Evolutionary conservation across 2,888 invertebrate genomes (phyloP).

Genomic region (Pollenia angustigena): DNA sequence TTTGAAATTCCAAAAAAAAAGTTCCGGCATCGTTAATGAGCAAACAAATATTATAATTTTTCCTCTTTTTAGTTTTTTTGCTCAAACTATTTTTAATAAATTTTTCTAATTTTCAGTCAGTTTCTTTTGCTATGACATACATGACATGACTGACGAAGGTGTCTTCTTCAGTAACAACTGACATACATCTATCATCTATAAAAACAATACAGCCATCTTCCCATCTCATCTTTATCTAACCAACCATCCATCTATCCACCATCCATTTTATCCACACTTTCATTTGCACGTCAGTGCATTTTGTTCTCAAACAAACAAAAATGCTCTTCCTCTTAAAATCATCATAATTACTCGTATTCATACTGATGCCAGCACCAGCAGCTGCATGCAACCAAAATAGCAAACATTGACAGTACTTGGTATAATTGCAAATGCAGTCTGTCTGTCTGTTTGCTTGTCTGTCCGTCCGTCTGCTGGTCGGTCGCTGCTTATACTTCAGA

Average conservation of each 20-base stretch:
- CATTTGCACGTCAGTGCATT: constrained; percentile 25
- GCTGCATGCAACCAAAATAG: constrained; percentile 45
- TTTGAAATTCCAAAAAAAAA: too few species aligned
- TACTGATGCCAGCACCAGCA: constrained; percentile 30
- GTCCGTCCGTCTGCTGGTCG: not conserved
- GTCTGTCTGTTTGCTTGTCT: too few species aligned
- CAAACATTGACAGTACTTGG: constrained; percentile 50
- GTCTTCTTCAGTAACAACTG: not conserved
- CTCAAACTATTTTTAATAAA: constrained; percentile 14
- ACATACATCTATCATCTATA: not conserved
- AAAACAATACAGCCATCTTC: not conserved
- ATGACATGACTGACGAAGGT: constrained; percentile 4
- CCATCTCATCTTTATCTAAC: not conserved
- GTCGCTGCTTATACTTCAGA: not conserved
- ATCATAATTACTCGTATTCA: constrained; percentile 38
- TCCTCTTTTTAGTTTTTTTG: not conserved
- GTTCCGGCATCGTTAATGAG: constrained; percentile 16
- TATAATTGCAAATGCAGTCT: constrained; percentile 31
- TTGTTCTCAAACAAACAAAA: constrained; percentile 30
- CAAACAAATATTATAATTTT: constrained; percentile 24
- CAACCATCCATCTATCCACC: not conserved
- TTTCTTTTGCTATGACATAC: constrained; percentile 9
- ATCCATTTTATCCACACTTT: constrained; percentile 28
- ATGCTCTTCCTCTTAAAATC: constrained; percentile 13
- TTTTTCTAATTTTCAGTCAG: constrained; percentile 5